Evolutionary conservation across 2,797 vertebrate species (phyloP), one percentile per base, ranked within the genome.

Genomic region (Eospalax fontanierii): DNA sequence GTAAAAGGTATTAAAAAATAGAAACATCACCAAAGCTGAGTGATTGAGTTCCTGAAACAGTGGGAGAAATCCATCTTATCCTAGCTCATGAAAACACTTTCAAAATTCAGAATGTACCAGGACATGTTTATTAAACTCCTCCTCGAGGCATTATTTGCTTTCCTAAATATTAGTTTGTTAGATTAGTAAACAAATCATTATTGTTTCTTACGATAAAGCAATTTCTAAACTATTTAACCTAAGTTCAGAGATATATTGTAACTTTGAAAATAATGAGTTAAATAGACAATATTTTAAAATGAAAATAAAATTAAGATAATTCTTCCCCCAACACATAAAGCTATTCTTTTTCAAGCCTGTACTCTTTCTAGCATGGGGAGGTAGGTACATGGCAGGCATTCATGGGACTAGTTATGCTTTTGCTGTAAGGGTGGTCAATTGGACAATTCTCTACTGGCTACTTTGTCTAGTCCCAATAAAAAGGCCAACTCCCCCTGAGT

Each of bases 91-190:
- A 91, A 93, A 86, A 73, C 2, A 4, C 38, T 83, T 66, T 90
- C 87, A 86, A 88, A 94, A 86, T 84, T 74, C 61, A 65, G 73
- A 91, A 89, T 14, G 33, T 75, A 86, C 66, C 70, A 85, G 81
- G n/a, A 89, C 68, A 66, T 66, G 14, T 74, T 83, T 94, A 59
- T 75, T 76, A 81, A 93, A 38, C 43, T 85, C 74, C 88, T 75
- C 38, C 35, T 3, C 54, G 83, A 54, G 87, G 74, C 79, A 91
- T 78, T 93, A 66, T 26, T 87, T 87, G 35, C 92, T 93, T 24
- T 43, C 92, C 33, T 94, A 87, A 89, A 93, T 65, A 89, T 15
- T 94, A 83, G 43, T 83, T 65, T 92, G 26, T 70, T 89, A n/a
- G 21, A 35, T 54, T 79, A 86, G 71, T 84, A 84, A 87, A 43